phyloP scores from a whole-genome alignment of 1,140 invertebrate genomes.

The Centruroides vittatus region DNA sequence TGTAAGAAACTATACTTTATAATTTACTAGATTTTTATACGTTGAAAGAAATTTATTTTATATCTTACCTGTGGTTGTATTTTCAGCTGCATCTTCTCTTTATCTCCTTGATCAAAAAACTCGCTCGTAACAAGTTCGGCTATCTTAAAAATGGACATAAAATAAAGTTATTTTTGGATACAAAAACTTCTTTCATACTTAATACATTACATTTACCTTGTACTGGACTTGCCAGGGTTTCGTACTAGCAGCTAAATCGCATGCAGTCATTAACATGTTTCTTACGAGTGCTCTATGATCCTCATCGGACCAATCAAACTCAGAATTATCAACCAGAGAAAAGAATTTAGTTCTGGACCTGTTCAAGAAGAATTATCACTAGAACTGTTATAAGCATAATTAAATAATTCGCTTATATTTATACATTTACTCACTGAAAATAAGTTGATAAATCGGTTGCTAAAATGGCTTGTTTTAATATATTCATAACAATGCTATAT shows the following conservation, averaged over 20 bases:
- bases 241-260: constrained; percentile 87
- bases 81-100: constrained; percentile 69
- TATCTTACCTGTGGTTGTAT: constrained; percentile 45
- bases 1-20: not conserved
- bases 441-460: constrained; percentile 38
- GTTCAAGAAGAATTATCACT: not conserved
- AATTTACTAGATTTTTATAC: not conserved
- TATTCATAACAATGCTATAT: constrained; percentile 31
- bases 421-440: constrained; percentile 33
- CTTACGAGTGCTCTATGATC: constrained; percentile 30
- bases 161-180: no score
- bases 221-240: constrained; percentile 93
- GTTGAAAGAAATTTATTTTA: no score
- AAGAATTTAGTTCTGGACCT: constrained; percentile 30
- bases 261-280: constrained; percentile 93
- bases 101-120: constrained; percentile 92
- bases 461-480: constrained; percentile 34
- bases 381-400: no score
- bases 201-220: constrained; percentile 20
- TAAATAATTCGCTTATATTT: no score
- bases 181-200: no score
- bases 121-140: constrained; percentile 88
- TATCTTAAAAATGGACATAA: constrained; percentile 27
- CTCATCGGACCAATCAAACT: constrained; percentile 22
- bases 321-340: constrained; percentile 22